These are phyloP conservation scores for Bradypodion ventrale DNA, from an alignment of 2,797 vertebrate genomes.

Conservation along the genomic window DNA sequence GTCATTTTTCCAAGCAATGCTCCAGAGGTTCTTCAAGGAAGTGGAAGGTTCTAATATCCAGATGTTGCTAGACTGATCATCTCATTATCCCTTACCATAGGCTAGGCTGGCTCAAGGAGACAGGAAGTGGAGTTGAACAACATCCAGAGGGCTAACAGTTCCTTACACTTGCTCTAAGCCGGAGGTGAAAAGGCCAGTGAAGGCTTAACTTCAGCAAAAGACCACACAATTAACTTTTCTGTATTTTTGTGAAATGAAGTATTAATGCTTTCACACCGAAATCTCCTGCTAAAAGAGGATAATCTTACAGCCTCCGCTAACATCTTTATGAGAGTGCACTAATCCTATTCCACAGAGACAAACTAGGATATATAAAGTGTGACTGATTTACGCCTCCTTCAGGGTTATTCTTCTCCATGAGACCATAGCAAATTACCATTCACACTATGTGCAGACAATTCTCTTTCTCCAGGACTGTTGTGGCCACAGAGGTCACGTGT, in stretches of 20 bases:
- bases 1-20: too few relatives aligned
- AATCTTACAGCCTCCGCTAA: constrained; percentile 18
- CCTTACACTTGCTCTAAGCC: not conserved
- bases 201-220: not conserved
- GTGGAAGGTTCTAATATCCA: too few relatives aligned
- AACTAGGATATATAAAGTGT: not conserved
- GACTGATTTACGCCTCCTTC: constrained; percentile 2
- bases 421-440: not conserved
- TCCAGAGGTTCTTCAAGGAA: too few relatives aligned
- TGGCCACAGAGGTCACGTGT: not conserved
- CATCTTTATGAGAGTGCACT: constrained; percentile 18
- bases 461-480: not conserved
- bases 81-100: too few relatives aligned
- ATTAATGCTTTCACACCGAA: constrained; percentile 21
- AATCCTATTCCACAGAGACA: constrained; percentile 30
- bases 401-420: not conserved
- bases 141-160: not conserved
- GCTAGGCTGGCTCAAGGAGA: not conserved
- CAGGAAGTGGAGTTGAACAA: not conserved
- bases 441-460: not conserved
- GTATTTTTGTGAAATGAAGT: constrained; percentile 22
- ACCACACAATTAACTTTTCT: not conserved
- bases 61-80: not conserved
- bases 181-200: not conserved
- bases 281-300: constrained; percentile 20